A percentile compares a stretch with the other conserved stretches of the same genome.
Evolutionary conservation across 2,113 vertebrate genomes (phyloP).

Genomic region (Taxidea taxus): DNA sequence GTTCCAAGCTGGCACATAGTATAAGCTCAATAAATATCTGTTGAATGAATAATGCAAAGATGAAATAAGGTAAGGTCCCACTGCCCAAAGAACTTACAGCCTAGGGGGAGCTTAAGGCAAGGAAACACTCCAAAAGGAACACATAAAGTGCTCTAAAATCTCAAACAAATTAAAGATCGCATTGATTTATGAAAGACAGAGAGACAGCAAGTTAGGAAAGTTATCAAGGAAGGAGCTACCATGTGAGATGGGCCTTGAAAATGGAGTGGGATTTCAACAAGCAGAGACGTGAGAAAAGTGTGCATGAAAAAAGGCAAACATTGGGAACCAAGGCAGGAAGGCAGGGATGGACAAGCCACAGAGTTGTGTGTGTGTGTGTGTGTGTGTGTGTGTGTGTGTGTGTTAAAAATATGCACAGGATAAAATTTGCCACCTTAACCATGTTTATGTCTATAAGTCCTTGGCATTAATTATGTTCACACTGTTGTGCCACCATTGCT

Average conservation of each 20-base stretch:
- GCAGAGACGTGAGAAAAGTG: background rate
- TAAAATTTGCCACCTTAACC: background rate
- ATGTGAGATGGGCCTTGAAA: background rate
- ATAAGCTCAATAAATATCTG: background rate
- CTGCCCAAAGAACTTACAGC: background rate
- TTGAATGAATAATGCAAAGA: background rate
- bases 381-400: background rate
- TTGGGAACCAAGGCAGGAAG: background rate
- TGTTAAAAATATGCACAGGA: background rate
- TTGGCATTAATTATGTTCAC: background rate
- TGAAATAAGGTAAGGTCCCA: background rate
- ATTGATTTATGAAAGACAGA: background rate
- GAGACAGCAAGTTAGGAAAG: background rate
- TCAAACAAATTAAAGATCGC: background rate
- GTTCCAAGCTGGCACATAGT: background rate
- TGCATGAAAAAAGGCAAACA: background rate
- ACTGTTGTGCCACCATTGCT: background rate
- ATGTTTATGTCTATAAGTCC: background rate
- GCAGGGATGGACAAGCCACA: background rate
- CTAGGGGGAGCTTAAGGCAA: background rate
- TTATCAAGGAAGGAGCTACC: background rate
- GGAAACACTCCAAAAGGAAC: background rate
- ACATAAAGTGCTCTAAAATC: background rate
- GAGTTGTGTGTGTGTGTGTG: background rate
- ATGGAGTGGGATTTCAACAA: background rate